Percentiles rank a stretch among this genome's conserved stretches.
Evolutionary conservation across 2,113 vertebrate genomes (phyloP).

Genomic region (Cercocebus atys): DNA sequence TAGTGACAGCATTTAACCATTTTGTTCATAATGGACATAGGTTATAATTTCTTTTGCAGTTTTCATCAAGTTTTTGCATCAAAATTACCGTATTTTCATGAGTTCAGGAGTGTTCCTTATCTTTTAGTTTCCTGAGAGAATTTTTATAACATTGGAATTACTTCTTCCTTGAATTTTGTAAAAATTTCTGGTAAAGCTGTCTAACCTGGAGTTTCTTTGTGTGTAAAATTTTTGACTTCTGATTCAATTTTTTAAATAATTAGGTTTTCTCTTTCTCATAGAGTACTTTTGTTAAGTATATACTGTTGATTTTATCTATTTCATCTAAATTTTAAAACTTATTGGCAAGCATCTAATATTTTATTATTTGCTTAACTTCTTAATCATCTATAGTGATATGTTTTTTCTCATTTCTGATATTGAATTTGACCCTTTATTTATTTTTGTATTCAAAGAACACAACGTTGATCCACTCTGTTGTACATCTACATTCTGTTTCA

Average conservation of each 20-base stretch:
- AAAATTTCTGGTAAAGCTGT: slow-evolving; percentile 8
- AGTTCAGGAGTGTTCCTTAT: neutral
- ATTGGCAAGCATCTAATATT: neutral
- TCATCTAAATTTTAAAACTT: slow-evolving; percentile 12
- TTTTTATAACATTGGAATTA: neutral
- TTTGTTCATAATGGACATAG: neutral
- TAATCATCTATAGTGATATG: neutral
- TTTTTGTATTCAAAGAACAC: neutral
- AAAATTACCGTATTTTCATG: neutral
- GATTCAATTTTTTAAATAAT: neutral
- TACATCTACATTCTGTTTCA: neutral
- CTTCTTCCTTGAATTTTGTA: slow-evolving; percentile 16
- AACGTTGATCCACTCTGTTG: neutral
- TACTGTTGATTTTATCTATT: neutral
- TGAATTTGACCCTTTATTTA: neutral
- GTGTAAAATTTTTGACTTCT: neutral
- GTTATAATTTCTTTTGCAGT: neutral
- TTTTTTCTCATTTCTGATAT: neutral
- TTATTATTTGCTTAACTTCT: neutral
- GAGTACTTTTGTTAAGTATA: neutral
- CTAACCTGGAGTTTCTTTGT: neutral
- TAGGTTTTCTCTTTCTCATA: neutral
- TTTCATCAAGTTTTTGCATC: neutral
- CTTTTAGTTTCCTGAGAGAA: neutral
- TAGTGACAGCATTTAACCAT: neutral